Evolutionary conservation across 2,113 vertebrate species (phyloP).

Genomic region (Dunckerocampus dactyliophorus): DNA sequence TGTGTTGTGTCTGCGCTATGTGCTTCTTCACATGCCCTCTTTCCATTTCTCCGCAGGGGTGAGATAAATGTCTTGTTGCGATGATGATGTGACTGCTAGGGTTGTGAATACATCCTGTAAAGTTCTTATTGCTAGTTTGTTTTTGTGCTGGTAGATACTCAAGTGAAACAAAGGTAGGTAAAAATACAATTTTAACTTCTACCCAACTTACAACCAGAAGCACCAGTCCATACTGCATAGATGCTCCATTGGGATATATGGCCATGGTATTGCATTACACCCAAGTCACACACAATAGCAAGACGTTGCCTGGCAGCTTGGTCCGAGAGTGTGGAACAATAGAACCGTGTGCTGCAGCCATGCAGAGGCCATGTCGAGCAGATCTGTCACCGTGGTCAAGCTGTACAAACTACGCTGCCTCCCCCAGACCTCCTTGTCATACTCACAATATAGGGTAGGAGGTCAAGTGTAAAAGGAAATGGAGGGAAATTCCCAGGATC

Average conservation of each 20-base stretch:
- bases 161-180: no score
- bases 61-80: conserved; percentile 48
- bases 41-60: conserved; percentile 58
- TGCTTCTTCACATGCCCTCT: conserved; percentile 51
- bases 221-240: conserved; percentile 29
- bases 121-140: conserved; percentile 12
- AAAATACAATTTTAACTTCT: conserved; percentile 4
- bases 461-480: conserved; percentile 64
- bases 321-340: conserved; percentile 66
- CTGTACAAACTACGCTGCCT: conserved; percentile 23
- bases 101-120: conserved; percentile 11
- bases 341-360: conserved; percentile 54
- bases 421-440: conserved; percentile 41
- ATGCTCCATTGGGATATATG: conserved; percentile 37
- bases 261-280: conserved; percentile 57
- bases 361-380: conserved; percentile 54
- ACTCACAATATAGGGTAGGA: conserved; percentile 68
- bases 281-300: conserved; percentile 64
- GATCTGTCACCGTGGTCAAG: conserved; percentile 63
- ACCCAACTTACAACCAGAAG: conserved; percentile 12
- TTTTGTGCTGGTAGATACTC: neutral
- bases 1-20: conserved; percentile 61
- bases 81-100: conserved; percentile 27
- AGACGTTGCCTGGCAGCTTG: conserved; percentile 55
- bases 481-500: conserved; percentile 68